Conservation (phyloP, 2,888 invertebrate species). For the Watsonalla cultraria region DNA sequence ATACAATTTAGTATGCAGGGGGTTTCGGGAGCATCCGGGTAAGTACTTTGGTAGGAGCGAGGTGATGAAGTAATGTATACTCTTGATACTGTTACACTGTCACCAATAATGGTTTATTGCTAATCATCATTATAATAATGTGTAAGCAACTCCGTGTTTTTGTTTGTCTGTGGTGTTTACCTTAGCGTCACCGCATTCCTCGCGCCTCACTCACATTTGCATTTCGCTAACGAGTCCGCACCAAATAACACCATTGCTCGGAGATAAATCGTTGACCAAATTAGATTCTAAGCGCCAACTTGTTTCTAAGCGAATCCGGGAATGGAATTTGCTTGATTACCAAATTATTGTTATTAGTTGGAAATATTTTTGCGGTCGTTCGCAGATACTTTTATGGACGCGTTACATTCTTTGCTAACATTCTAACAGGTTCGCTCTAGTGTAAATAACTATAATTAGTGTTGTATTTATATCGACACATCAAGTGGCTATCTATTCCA, state of each 20-base stretch:
- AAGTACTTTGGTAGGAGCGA: too few species aligned
- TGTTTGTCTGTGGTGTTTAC: constrained; percentile 43
- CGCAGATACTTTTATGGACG: not conserved
- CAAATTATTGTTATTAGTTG: not conserved
- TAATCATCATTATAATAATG: constrained; percentile 9
- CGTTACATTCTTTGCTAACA: not conserved
- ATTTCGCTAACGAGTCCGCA: constrained; percentile 48
- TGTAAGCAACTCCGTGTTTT: constrained; percentile 28
- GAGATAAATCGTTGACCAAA: constrained; percentile 48
- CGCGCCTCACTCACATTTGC: constrained; percentile 41
- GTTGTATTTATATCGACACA: too few species aligned
- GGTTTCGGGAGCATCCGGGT: too few species aligned
- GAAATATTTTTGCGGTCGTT: not conserved
- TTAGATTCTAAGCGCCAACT: constrained; percentile 47
- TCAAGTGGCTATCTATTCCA: too few species aligned
- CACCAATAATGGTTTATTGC: too few species aligned
- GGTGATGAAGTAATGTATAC: too few species aligned
- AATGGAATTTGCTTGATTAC: not conserved
- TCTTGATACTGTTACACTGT: too few species aligned
- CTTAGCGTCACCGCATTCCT: constrained; percentile 46
- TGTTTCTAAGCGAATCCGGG: constrained; percentile 38
- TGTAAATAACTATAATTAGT: not conserved
- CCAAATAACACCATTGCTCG: constrained; percentile 39
- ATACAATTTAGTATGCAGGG: too few species aligned
- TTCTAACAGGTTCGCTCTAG: not conserved